Evolutionary conservation across 2,888 invertebrate species (phyloP).

Genomic region (Caenorhabditis sp.): DNA sequence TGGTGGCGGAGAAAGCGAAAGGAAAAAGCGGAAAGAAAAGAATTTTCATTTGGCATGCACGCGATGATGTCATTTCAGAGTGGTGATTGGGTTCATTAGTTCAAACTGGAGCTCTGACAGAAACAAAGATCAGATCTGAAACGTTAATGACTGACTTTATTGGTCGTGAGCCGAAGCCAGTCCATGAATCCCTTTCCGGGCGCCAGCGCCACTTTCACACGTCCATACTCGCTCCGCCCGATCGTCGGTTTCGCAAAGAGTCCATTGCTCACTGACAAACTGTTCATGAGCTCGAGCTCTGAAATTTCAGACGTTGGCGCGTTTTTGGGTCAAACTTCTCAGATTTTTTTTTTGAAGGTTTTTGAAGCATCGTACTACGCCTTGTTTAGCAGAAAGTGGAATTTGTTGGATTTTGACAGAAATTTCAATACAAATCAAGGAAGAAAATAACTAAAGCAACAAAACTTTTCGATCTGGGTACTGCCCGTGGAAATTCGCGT

Average conservation of each 20-base stretch:
- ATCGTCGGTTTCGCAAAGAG: slow-evolving; percentile 58
- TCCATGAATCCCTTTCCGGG: slow-evolving; percentile 76
- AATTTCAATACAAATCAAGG: no score
- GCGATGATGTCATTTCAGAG: not conserved
- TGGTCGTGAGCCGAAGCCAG: slow-evolving; percentile 71
- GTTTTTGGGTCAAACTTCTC: no score
- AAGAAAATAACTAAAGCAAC: no score
- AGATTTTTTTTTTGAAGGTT: slow-evolving; percentile 2
- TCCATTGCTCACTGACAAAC: slow-evolving; percentile 39
- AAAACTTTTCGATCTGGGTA: no score
- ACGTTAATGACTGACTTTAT: slow-evolving; percentile 56
- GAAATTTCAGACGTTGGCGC: no score
- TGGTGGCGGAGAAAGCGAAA: not conserved
- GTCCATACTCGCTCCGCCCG: slow-evolving; percentile 72
- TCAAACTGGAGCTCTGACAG: no score
- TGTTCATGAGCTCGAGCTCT: slow-evolving; percentile 43
- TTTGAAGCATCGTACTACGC: no score
- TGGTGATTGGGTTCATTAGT: slow-evolving; percentile 4
- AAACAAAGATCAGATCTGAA: no score
- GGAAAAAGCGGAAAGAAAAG: not conserved
- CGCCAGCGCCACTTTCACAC: slow-evolving; percentile 73
- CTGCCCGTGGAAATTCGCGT: no score
- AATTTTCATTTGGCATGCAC: slow-evolving; percentile 4
- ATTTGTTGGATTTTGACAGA: no score
- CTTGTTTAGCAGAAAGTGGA: no score